Percentiles rank a stretch among this genome's conserved stretches.
Conservation (phyloP, 2,797 vertebrate genomes). For the Oceanodroma leucorhoa region DNA sequence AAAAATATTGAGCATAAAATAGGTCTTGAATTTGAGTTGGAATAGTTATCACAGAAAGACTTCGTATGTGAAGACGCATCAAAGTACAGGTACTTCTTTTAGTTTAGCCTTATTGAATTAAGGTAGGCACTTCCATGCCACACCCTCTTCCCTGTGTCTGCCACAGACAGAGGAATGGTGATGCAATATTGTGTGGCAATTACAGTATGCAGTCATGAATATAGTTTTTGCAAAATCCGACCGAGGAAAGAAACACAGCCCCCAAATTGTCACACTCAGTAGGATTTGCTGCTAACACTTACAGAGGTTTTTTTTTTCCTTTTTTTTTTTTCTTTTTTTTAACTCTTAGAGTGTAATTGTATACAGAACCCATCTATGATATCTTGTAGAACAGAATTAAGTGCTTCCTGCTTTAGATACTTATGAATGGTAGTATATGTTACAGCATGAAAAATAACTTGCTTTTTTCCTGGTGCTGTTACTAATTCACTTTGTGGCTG, state of each 20-base stretch:
- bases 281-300: conserved; percentile 12
- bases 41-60: not conserved
- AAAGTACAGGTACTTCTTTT: not conserved
- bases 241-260: conserved; percentile 4
- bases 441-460: not conserved
- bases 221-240: not conserved
- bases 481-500: not conserved
- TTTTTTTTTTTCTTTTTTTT: not conserved
- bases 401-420: not conserved
- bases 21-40: not conserved
- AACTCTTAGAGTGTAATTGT: not conserved
- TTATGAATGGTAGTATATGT: not conserved
- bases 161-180: conserved; percentile 14
- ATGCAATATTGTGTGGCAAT: conserved; percentile 46
- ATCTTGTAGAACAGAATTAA: not conserved
- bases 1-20: not conserved
- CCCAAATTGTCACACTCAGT: not conserved
- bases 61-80: not conserved
- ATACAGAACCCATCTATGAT: not conserved
- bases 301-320: not conserved
- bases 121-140: conserved; percentile 32
- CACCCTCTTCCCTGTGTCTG: conserved; percentile 34
- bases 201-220: conserved; percentile 32
- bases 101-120: not conserved
- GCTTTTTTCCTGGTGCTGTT: not conserved